Evolutionary conservation across 2,113 vertebrate species (phyloP).

Genomic region (Sander lucioperca): DNA sequence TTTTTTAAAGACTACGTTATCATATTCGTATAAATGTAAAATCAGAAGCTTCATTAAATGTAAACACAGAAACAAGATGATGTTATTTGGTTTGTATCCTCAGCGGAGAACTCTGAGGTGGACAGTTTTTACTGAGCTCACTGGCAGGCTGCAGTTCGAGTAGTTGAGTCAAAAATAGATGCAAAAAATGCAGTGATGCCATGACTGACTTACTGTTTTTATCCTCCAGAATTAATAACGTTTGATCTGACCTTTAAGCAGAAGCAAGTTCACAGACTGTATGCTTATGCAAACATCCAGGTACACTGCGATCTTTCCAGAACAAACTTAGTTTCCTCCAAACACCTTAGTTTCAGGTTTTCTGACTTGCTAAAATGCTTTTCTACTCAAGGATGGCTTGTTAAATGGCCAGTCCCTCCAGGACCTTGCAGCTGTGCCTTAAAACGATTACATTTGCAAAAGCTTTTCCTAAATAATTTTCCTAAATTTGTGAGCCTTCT

Average conservation of each 20-base stretch:
- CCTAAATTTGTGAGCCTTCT: neutral
- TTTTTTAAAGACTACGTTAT: too few relatives aligned
- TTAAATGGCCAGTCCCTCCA: neutral
- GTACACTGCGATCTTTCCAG: neutral
- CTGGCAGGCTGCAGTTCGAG: constrained; percentile 34
- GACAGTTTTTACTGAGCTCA: neutral
- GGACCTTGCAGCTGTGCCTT: neutral
- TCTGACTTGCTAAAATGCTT: neutral
- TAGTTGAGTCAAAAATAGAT: constrained; percentile 43
- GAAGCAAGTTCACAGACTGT: neutral
- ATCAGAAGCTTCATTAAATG: neutral
- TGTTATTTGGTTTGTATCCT: neutral
- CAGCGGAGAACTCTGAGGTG: constrained; percentile 12
- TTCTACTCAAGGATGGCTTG: neutral
- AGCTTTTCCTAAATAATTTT: too few relatives aligned
- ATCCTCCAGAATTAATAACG: neutral
- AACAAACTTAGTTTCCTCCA: neutral
- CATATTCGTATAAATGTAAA: too few relatives aligned
- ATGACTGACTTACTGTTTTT: neutral
- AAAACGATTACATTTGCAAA: neutral
- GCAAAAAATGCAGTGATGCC: too few relatives aligned
- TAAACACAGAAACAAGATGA: constrained; percentile 7
- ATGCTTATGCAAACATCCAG: neutral
- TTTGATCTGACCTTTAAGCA: neutral
- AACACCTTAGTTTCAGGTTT: neutral